Conservation (phyloP, 1,140 invertebrate species). For the Paracyclopina nana region DNA sequence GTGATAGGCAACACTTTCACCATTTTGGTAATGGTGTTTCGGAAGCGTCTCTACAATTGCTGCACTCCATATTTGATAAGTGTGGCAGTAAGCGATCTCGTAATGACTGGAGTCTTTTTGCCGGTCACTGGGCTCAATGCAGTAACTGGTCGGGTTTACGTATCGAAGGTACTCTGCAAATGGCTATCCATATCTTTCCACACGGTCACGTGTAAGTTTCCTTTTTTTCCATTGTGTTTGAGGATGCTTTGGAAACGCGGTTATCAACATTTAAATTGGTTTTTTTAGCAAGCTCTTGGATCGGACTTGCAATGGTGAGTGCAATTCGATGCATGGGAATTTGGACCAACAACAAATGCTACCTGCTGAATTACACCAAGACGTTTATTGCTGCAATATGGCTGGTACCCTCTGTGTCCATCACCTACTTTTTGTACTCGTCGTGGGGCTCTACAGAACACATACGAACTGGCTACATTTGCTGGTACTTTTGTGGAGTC, state of each 20-base stretch:
- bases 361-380: neutral
- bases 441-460: neutral
- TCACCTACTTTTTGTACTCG: neutral
- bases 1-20: neutral
- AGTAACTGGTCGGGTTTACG: neutral
- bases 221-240: too few species aligned
- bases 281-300: neutral
- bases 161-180: neutral
- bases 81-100: neutral
- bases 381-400: neutral
- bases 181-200: neutral
- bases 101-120: neutral
- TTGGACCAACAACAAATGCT: neutral
- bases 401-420: neutral
- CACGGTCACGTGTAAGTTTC: too few species aligned
- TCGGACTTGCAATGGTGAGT: neutral
- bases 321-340: neutral
- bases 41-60: neutral
- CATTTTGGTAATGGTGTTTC: neutral
- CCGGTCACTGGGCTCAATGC: neutral
- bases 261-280: too few species aligned
- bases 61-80: conserved; percentile 1
- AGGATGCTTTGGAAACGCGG: too few species aligned
- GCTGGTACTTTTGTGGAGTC: too few species aligned
- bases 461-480: neutral